Evolutionary conservation across 2,113 vertebrate species (phyloP), one percentile per base, ranked within the genome.

Genomic region (Osmerus eperlanus): DNA sequence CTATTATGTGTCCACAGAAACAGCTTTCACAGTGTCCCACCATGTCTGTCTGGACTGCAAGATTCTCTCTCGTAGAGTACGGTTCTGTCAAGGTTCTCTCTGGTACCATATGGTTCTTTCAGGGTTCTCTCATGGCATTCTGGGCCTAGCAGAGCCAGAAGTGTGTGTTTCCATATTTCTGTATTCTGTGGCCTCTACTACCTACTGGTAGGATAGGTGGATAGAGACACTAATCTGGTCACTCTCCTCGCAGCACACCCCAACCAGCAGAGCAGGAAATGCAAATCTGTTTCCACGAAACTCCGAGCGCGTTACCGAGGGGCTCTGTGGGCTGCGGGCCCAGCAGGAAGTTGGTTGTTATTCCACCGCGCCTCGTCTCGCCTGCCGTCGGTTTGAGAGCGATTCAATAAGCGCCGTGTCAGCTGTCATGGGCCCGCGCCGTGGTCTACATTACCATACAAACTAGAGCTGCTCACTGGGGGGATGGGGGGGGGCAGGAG

Each of bases 381-480:
- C 8, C 36, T 41, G 4, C 29, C 36, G 36, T 41, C 36, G 36
- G 36, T 41, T 41, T 8, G 36, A 41, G 36, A 41, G 36, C 73
- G 54, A 75, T 75, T 74, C 63, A 81, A 78, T 84, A 79, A 81
- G 79, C 69, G 68, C 72, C 72, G 55, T 80, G 78, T 86, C 79
- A 82, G 78, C 82, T 53, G 82, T 81, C 76, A 74, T 58, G 69
- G 54, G 77, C 73, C 36, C 18, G 52, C 63, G 70, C 73, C 67
- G 71, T 66, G 63, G 75, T 74, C n/a, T 61, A 71, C 69, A 78
- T 86, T 81, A 83, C 72, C 76, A 83, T 81, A 81, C 71, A 82
- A 87, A 86, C 78, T 79, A 73, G 69, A 77, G 53, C 63, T 58
- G 67, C 66, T 36, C 0, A 15, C 29, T 19, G 64, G 28, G 28